These are phyloP conservation scores for Enoplosus armatus DNA, from an alignment of 2,797 vertebrate genomes.

Conservation along the genomic window DNA sequence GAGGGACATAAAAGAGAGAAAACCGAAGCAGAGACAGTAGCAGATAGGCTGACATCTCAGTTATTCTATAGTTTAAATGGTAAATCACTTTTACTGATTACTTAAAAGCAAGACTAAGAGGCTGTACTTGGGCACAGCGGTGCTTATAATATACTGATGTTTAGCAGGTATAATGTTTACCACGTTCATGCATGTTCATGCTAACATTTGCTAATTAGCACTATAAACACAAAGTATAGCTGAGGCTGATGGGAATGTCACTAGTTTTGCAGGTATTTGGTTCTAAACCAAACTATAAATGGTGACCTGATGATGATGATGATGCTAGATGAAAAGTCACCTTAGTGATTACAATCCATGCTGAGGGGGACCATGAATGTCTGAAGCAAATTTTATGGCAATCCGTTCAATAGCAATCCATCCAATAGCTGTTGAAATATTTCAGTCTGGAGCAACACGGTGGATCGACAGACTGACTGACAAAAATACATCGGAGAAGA, in stretches of 20 bases:
- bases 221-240: neutral
- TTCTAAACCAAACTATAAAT: neutral
- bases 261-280: neutral
- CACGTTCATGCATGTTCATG: neutral
- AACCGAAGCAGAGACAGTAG: neutral
- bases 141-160: neutral
- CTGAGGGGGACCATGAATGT: neutral
- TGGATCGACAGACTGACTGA: neutral
- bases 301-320: neutral
- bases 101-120: neutral
- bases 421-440: neutral
- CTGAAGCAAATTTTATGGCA: neutral
- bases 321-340: neutral
- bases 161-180: neutral
- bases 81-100: neutral
- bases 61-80: neutral
- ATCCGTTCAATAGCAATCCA: too few species aligned
- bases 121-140: neutral
- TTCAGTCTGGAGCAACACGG: neutral
- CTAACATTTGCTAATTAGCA: neutral
- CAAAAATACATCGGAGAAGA: neutral
- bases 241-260: neutral
- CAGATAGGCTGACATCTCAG: slow-evolving; percentile 3
- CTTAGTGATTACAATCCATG: too few species aligned
- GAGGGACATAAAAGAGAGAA: slow-evolving; percentile 6